Evolutionary conservation across 2,797 vertebrate species (phyloP).

Genomic region (Hemibagrus guttatus): DNA sequence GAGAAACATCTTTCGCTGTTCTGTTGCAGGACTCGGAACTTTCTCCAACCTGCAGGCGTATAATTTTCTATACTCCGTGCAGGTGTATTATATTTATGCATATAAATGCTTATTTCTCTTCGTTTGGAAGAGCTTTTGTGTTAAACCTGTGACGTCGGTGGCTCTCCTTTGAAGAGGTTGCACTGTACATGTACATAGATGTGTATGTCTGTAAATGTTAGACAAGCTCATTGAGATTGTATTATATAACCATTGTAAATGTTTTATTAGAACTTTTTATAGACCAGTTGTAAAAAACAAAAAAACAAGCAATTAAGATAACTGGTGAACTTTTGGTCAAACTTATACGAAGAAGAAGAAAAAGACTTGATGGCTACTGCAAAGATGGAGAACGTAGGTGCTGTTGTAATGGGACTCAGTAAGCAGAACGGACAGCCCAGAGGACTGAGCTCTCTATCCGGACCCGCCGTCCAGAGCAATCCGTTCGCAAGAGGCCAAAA

Average conservation of each 20-base stretch:
- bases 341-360: conserved; percentile 31
- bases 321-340: conserved; percentile 50
- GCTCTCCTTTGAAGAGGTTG: conserved; percentile 75
- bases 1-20: conserved; percentile 74
- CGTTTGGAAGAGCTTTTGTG: conserved; percentile 79
- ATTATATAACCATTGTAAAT: conserved; percentile 70
- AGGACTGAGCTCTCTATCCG: conserved; percentile 69
- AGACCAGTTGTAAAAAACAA: conserved; percentile 64
- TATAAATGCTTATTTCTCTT: conserved; percentile 80
- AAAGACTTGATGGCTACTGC: conserved; percentile 71
- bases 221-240: conserved; percentile 66
- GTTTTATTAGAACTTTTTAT: conserved; percentile 75
- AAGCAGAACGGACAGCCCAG: conserved; percentile 80
- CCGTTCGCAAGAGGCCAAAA: conserved; percentile 67
- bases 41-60: conserved; percentile 76
- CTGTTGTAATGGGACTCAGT: conserved; percentile 74
- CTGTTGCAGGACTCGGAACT: conserved; percentile 74
- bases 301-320: conserved; percentile 61
- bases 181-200: conserved; percentile 67
- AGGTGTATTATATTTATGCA: conserved; percentile 74
- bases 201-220: conserved; percentile 77
- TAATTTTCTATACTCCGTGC: conserved; percentile 81
- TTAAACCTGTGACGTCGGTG: conserved; percentile 70
- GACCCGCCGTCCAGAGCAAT: conserved; percentile 61
- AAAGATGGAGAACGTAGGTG: conserved; percentile 74